Evolutionary conservation across 2,797 vertebrate species (phyloP), one percentile per base, ranked within the genome.

Genomic region (Enteromius mattozi): DNA sequence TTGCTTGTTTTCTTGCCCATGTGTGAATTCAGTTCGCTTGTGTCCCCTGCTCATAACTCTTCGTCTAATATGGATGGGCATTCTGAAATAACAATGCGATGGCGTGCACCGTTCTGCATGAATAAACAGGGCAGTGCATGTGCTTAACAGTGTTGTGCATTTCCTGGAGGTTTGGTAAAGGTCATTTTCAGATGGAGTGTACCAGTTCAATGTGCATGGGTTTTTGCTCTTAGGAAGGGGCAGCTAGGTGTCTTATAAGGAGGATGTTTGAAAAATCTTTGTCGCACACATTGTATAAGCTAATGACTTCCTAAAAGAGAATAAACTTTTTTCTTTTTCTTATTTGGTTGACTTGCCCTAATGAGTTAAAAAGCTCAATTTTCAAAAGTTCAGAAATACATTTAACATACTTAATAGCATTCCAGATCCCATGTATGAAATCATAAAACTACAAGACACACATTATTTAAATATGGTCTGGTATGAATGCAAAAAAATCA

Each of bases 1-100:
- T 87, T 82, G 63, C 82, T 87, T 87, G 88, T 87, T 82, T 87
- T 85, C 84, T 82, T 70, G 51, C 75, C 86, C 88, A 59, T 80
- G 75, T 86, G 88, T 85, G 78, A 87, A 89, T 89, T 79, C 75
- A 27, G 47, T 59, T 35, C 10, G 33, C 54, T 40, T 33, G 68
- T 37, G 27, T 86, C 86, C 85, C 80, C 49, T 51, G 63, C 72
- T 87, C 81, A 83, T 83, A 81, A 85, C 59, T 86, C 81, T 45
- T 72, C 7, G 68, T 79, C 70, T 87, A 84, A 89, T 84, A 79
- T 12, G 56, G 70, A 82, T 8, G 6, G 51, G 74, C 75, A 37
- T 87, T 72, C 69, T 5, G 24, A 71, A 56, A 83, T 80, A 80
- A 82, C 81, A 84, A 79, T 79, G 85, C 35, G 40, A 84, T 77